Evolutionary conservation across 1,140 invertebrate species (phyloP).

Genomic region (Papilio dardanus): DNA sequence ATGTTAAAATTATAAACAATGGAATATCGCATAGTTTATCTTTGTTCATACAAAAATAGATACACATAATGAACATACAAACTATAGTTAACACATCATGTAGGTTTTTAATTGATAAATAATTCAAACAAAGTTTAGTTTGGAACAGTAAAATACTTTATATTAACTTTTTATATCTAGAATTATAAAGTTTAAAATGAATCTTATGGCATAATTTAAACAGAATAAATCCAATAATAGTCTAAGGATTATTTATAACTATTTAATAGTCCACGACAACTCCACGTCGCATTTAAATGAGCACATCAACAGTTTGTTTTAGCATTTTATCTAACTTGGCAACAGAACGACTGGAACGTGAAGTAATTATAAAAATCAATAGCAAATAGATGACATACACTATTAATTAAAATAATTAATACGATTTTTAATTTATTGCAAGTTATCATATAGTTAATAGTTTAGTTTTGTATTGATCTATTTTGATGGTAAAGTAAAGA

Average conservation of each 20-base stretch:
- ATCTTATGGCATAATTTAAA: background rate
- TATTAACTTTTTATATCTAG: background rate
- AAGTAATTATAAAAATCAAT: slow-evolving; percentile 33
- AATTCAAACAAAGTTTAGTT: too few species aligned
- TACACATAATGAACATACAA: too few species aligned
- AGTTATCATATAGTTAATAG: background rate
- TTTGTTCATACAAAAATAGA: too few species aligned
- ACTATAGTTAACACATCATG: too few species aligned
- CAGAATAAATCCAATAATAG: slow-evolving; percentile 28
- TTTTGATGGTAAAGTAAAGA: background rate
- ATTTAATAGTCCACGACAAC: slow-evolving; percentile 35
- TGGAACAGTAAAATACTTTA: too few species aligned
- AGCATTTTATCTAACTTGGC: slow-evolving; percentile 35
- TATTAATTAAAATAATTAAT: background rate
- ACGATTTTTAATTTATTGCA: background rate
- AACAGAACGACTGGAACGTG: background rate
- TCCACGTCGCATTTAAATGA: slow-evolving; percentile 26
- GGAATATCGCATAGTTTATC: too few species aligned
- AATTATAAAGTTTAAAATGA: background rate
- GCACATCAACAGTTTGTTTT: slow-evolving; percentile 20
- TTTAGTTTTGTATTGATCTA: background rate
- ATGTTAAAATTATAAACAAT: too few species aligned
- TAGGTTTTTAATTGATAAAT: too few species aligned
- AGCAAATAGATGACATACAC: background rate
- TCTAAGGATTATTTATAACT: slow-evolving; percentile 31